These are phyloP conservation scores for Petrophora chlorosata DNA, from an alignment of 2,888 invertebrate species.

Conservation along the genomic window DNA sequence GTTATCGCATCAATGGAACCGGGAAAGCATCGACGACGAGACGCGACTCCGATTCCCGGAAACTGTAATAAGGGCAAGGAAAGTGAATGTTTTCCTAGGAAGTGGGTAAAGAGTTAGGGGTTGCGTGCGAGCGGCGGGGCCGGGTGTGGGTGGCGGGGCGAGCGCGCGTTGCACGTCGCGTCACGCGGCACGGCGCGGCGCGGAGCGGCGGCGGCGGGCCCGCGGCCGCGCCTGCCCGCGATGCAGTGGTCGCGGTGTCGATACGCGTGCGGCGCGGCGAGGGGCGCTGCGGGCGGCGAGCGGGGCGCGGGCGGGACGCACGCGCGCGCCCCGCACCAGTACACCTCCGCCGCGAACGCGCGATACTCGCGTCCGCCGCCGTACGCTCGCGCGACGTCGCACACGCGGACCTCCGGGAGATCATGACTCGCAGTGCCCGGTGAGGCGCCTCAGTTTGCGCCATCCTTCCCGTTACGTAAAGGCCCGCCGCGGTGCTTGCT, in stretches of 20 bases:
- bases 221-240: slow-evolving; percentile 48
- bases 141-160: slow-evolving; percentile 32
- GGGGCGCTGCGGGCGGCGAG: slow-evolving; percentile 39
- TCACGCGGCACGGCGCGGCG: slow-evolving; percentile 48
- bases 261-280: slow-evolving; percentile 63
- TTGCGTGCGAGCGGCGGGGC: slow-evolving; percentile 45
- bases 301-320: slow-evolving; percentile 54
- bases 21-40: slow-evolving; percentile 19
- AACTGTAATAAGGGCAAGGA: slow-evolving; percentile 52
- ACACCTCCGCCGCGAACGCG: slow-evolving; percentile 64
- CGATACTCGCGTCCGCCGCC: slow-evolving; percentile 54
- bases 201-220: slow-evolving; percentile 34
- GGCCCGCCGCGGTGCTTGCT: slow-evolving; percentile 40
- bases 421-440: slow-evolving; percentile 72
- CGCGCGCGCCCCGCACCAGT: slow-evolving; percentile 67
- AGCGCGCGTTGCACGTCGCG: slow-evolving; percentile 38
- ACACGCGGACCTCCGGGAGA: slow-evolving; percentile 66
- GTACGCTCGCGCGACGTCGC: slow-evolving; percentile 52
- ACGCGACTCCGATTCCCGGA: slow-evolving; percentile 49
- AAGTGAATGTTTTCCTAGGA: slow-evolving; percentile 58
- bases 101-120: slow-evolving; percentile 41
- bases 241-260: slow-evolving; percentile 76
- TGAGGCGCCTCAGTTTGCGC: slow-evolving; percentile 69
- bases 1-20: slow-evolving; percentile 1
- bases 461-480: slow-evolving; percentile 70